Base-by-base conservation (phyloP, 2,113 vertebrate genomes). In the Coptodon bakossiorum region DNA sequence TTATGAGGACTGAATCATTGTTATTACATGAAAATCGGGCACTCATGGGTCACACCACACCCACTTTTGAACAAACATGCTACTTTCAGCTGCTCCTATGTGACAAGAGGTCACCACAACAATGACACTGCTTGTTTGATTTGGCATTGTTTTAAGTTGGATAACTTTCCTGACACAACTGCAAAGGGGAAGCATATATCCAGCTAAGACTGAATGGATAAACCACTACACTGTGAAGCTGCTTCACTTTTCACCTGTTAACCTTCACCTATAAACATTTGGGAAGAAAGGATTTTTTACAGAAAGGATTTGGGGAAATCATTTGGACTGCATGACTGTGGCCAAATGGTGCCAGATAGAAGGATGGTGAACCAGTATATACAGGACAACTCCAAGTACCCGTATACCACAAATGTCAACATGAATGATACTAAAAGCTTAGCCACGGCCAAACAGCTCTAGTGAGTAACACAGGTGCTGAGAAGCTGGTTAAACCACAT, bases 291-390 rank as follows among this genome's bases (percentile, higher is more conserved):
- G 50, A 53, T n/a, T 53, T 53, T 56, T 56, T 54, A 56, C 53
- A 13, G 53, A 24, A 56, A 6, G 1, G 54, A 2, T 27, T 24
- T 56, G 4, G 0, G 54, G 54, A 3, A 56, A 56, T 27, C 54
- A 14, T 27, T 56, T 14, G 2, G 54, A 56, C 54, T 57, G 22
- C 12, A 36, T n/a, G 61, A 66, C 31, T 63, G 59, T 66, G 61
- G 59, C 59, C 59, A 63, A 63, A 36, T n/a, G 31, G 9, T 12
- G 59, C 9, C 61, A 7, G 9, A 63, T 7, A 36, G 59, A 36
- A 63, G 31, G 59, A 63, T 63, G 59, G 31, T n/a, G 31, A 63
- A 63, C 31, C 6, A 36, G 31, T 12, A 36, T n/a, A 38, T 36
- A 66, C 17, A 36, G 61, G 61, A 66, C 61, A 66, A 0, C 61